Conservation (phyloP, 2,888 invertebrate species). For the Hirtodrosophila trivittata region DNA sequence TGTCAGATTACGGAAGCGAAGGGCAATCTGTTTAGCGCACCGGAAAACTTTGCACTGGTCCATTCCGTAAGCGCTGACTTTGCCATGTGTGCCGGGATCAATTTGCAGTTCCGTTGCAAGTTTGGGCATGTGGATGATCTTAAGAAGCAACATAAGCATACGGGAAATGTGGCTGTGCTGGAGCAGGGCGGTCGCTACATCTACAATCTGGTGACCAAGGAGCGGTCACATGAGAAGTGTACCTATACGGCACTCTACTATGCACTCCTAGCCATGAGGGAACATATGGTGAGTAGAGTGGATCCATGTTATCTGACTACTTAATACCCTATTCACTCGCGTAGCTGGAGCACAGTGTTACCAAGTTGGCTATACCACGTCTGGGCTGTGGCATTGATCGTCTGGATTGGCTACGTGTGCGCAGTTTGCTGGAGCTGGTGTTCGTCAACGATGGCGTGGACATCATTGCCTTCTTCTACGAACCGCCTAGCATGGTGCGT, state of each 20-base stretch:
- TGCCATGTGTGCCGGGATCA: conserved; percentile 86
- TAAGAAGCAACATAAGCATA: conserved; percentile 77
- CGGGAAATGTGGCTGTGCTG: conserved; percentile 85
- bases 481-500: conserved; percentile 65
- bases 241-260: conserved; percentile 84
- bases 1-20: conserved; percentile 83
- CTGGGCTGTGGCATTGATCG: conserved; percentile 88
- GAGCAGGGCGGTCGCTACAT: conserved; percentile 84
- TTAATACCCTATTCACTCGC: neutral
- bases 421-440: conserved; percentile 84
- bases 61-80: conserved; percentile 86
- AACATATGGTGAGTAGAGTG: conserved; percentile 79
- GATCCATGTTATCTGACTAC: neutral
- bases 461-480: conserved; percentile 85
- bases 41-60: conserved; percentile 84
- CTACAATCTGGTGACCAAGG: conserved; percentile 87
- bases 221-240: conserved; percentile 85
- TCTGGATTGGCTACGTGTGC: conserved; percentile 85
- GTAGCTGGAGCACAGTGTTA: conserved; percentile 84
- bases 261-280: conserved; percentile 83
- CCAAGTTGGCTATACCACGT: conserved; percentile 86
- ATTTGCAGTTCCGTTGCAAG: conserved; percentile 83
- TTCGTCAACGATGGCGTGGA: conserved; percentile 84
- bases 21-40: conserved; percentile 85
- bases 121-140: conserved; percentile 78